These are phyloP conservation scores for Pitangus sulphuratus DNA, from an alignment of 2,797 vertebrate species.

Conservation along the genomic window DNA sequence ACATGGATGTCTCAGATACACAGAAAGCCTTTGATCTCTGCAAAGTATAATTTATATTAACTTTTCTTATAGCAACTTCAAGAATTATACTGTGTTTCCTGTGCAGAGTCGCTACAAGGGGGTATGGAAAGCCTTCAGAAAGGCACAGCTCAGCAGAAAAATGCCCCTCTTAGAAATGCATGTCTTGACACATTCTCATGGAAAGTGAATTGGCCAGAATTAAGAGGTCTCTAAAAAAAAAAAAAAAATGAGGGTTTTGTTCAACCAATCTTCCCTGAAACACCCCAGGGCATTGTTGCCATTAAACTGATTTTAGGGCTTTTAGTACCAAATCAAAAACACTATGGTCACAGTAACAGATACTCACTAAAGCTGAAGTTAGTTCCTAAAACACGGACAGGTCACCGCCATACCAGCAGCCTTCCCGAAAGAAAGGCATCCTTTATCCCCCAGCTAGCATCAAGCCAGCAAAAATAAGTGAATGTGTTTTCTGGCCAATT, in stretches of 20 bases:
- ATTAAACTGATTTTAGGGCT: neutral
- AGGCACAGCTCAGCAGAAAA: neutral
- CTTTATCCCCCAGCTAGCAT: neutral
- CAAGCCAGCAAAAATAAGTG: neutral
- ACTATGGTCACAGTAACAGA: neutral
- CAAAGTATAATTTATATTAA: neutral
- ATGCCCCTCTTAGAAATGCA: neutral
- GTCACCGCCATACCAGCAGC: neutral
- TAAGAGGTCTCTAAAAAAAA: neutral
- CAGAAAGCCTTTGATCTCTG: neutral
- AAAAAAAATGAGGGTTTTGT: neutral
- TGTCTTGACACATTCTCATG: neutral
- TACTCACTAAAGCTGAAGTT: neutral
- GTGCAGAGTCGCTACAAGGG: too few species aligned
- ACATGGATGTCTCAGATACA: fast-evolving
- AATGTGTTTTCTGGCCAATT: neutral
- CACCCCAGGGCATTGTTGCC: neutral
- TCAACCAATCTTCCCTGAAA: neutral
- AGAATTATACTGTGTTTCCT: neutral
- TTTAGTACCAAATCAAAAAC: neutral
- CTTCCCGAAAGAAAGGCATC: neutral
- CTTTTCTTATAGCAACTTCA: neutral
- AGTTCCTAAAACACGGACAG: neutral
- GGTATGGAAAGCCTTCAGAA: neutral
- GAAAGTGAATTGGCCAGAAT: neutral